phyloP scores from a whole-genome alignment of 1,140 invertebrate genomes.

The Augochlora pura region DNA sequence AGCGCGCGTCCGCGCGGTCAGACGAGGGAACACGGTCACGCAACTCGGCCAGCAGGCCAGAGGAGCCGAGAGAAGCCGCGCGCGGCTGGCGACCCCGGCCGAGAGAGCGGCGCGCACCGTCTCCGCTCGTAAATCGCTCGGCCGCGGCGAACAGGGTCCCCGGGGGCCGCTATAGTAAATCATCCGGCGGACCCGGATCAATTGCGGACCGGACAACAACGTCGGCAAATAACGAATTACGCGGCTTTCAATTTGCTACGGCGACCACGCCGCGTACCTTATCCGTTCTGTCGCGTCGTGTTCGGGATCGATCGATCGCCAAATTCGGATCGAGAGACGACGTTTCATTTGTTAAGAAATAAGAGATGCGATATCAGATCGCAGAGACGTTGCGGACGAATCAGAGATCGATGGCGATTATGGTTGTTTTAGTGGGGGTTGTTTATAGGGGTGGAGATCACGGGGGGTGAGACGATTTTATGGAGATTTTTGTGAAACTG shows the following conservation, averaged over 20 bases:
- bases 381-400: too few relatives aligned
- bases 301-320: not conserved
- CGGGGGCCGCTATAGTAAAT: conserved; percentile 48
- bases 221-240: conserved; percentile 64
- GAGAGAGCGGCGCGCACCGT: too few relatives aligned
- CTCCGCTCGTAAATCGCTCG: conserved; percentile 34
- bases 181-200: conserved; percentile 52
- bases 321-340: conserved; percentile 29
- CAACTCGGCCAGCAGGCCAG: not conserved
- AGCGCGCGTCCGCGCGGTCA: too few relatives aligned
- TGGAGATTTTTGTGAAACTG: too few relatives aligned
- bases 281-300: not conserved
- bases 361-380: too few relatives aligned
- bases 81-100: too few relatives aligned
- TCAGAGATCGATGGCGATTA: too few relatives aligned
- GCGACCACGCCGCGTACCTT: not conserved
- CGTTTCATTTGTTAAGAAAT: too few relatives aligned
- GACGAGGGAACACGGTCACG: not conserved
- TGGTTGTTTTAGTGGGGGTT: too few relatives aligned
- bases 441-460: too few relatives aligned
- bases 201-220: conserved; percentile 45
- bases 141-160: conserved; percentile 13
- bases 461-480: too few relatives aligned
- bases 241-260: conserved; percentile 54
- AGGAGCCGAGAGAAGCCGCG: too few relatives aligned